Conservation (phyloP, 2,113 vertebrate species). For the Setophaga coronata region DNA sequence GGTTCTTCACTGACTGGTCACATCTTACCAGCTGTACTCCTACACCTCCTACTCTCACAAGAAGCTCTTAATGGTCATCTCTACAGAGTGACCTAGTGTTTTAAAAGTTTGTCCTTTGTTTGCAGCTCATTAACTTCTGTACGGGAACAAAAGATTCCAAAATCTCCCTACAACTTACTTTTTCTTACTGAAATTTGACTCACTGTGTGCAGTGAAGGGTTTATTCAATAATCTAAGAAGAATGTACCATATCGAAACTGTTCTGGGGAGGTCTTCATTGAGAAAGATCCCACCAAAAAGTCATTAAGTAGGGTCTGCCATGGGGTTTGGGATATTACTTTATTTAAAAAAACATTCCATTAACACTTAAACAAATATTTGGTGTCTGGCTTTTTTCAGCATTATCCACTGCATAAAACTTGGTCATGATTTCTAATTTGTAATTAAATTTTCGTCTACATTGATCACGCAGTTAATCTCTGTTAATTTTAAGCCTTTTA, state of each 20-base stretch:
- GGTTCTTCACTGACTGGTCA: background rate
- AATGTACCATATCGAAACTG: background rate
- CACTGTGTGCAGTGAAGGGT: background rate
- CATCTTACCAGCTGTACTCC: background rate
- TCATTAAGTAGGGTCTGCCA: background rate
- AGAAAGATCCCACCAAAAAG: background rate
- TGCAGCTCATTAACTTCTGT: background rate
- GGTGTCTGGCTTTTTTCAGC: background rate
- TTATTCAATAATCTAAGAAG: background rate
- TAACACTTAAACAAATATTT: background rate
- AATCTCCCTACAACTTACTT: fast-evolving
- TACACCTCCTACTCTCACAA: background rate
- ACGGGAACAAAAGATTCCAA: background rate
- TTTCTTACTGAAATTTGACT: background rate
- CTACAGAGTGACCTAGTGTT: background rate
- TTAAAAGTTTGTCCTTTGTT: background rate
- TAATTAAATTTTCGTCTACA: background rate
- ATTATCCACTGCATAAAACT: background rate
- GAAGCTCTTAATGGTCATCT: background rate
- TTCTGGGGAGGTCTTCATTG: background rate
- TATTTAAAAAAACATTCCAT: background rate
- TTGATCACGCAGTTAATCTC: background rate
- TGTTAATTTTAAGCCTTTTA: background rate
- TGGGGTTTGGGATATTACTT: background rate
- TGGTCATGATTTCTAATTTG: background rate